Evolutionary conservation across 1,140 invertebrate genomes (phyloP).

Genomic region (Hormaphis cornu): DNA sequence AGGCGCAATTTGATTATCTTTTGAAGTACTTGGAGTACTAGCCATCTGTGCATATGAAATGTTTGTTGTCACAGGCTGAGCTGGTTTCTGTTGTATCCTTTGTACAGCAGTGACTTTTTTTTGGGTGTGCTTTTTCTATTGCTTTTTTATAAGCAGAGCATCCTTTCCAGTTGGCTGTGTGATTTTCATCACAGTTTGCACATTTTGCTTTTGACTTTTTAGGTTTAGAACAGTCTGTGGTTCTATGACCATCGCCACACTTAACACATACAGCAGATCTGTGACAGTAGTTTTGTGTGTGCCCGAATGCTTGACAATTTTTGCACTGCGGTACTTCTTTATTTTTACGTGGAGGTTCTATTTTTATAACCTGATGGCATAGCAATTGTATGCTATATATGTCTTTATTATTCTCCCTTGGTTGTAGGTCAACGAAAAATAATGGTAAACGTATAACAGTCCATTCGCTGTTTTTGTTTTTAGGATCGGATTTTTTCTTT

Average conservation of each 20-base stretch:
- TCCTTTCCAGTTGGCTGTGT: not conserved
- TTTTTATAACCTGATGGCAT: not conserved
- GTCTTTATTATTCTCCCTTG: conserved; percentile 17
- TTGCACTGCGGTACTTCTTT: conserved; percentile 6
- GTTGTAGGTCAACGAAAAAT: conserved; percentile 27
- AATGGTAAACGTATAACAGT: not conserved
- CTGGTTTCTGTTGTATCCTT: not conserved
- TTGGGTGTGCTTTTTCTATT: not conserved
- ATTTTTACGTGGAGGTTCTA: not conserved
- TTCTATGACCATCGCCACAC: conserved; percentile 6
- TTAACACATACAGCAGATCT: not conserved
- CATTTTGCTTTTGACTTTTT: not conserved
- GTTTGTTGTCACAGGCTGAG: not conserved
- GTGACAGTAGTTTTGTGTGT: not conserved
- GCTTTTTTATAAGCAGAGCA: not conserved
- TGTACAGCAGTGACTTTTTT: not conserved
- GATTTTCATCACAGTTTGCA: not conserved
- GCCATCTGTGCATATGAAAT: no score
- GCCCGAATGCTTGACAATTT: conserved; percentile 34
- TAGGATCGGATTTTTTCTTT: not conserved
- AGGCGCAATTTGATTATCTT: no score
- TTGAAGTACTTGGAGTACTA: no score
- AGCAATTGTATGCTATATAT: conserved; percentile 15
- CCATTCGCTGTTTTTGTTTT: not conserved
- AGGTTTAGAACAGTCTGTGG: not conserved